Conservation (phyloP, 2,888 invertebrate species). For the Leuctra nigra region DNA sequence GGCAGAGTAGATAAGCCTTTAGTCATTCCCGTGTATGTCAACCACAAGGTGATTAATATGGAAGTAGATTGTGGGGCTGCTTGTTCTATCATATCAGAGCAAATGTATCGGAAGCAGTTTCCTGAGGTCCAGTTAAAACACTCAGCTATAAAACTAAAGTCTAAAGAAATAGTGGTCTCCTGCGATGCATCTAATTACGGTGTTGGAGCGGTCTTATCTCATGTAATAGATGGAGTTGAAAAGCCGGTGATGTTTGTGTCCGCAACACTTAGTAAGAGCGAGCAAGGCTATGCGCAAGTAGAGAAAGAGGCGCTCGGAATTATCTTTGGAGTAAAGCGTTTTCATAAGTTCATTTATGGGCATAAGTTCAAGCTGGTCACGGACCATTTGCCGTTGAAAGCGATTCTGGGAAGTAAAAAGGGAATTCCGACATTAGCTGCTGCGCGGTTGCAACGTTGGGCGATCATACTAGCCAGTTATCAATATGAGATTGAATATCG, state of each 20-base stretch:
- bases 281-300: constrained; percentile 19
- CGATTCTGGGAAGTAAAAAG: constrained; percentile 30
- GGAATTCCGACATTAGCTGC: constrained; percentile 30
- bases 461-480: constrained; percentile 30
- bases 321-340: constrained; percentile 23
- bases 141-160: too few species aligned
- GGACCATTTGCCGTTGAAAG: constrained; percentile 28
- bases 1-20: too few species aligned
- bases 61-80: too few species aligned
- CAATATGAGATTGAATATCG: constrained; percentile 26
- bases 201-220: constrained; percentile 25
- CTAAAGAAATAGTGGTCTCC: constrained; percentile 20
- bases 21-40: too few species aligned
- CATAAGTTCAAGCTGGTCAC: constrained; percentile 28
- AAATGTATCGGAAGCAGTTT: too few species aligned
- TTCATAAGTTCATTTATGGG: constrained; percentile 32
- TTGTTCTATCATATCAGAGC: too few species aligned
- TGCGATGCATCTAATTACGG: constrained; percentile 26
- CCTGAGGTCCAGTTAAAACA: too few species aligned
- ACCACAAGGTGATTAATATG: too few species aligned
- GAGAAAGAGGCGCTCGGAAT: constrained; percentile 18
- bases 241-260: constrained; percentile 15
- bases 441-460: constrained; percentile 30
- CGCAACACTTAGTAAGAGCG: constrained; percentile 10
- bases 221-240: constrained; percentile 14